Evolutionary conservation across 2,888 invertebrate genomes (phyloP).

Genomic region (Steinernema hermaphroditum): DNA sequence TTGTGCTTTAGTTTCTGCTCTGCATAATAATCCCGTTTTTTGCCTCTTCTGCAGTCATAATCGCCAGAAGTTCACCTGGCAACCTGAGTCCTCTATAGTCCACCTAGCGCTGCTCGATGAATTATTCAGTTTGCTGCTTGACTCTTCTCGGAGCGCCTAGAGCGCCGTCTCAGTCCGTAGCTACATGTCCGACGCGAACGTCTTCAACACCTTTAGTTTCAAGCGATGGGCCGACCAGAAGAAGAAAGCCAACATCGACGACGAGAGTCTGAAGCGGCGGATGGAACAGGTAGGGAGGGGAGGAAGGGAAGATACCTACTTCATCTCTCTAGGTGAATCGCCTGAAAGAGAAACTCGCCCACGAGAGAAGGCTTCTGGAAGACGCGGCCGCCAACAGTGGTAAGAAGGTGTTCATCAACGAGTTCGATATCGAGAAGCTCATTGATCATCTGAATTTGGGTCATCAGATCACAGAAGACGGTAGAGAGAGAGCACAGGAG

Average conservation of each 20-base stretch:
- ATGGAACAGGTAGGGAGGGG: conserved; percentile 36
- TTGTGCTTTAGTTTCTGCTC: too few relatives aligned
- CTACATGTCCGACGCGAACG: conserved; percentile 33
- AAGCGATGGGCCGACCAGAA: conserved; percentile 43
- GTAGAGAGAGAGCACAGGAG: not conserved
- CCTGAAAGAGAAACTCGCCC: conserved; percentile 36
- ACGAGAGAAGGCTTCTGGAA: conserved; percentile 37
- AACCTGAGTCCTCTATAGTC: too few relatives aligned
- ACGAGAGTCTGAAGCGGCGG: conserved; percentile 43
- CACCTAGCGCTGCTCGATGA: too few relatives aligned
- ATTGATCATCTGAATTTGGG: conserved; percentile 39
- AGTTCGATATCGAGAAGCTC: conserved; percentile 41
- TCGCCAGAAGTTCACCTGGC: too few relatives aligned
- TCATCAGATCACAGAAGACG: conserved; percentile 13
- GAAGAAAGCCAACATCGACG: conserved; percentile 41
- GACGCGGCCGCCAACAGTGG: conserved; percentile 33
- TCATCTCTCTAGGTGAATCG: conserved; percentile 40
- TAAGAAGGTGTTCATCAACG: conserved; percentile 26
- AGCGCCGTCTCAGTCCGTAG: too few relatives aligned
- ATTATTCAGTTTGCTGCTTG: too few relatives aligned
- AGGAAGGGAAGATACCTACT: too few relatives aligned
- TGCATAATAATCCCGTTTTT: too few relatives aligned
- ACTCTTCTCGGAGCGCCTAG: too few relatives aligned
- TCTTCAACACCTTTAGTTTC: conserved; percentile 44
- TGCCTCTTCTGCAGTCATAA: too few relatives aligned